Evolutionary conservation across 1,140 invertebrate genomes (phyloP).

Genomic region (Ceratitis capitata): DNA sequence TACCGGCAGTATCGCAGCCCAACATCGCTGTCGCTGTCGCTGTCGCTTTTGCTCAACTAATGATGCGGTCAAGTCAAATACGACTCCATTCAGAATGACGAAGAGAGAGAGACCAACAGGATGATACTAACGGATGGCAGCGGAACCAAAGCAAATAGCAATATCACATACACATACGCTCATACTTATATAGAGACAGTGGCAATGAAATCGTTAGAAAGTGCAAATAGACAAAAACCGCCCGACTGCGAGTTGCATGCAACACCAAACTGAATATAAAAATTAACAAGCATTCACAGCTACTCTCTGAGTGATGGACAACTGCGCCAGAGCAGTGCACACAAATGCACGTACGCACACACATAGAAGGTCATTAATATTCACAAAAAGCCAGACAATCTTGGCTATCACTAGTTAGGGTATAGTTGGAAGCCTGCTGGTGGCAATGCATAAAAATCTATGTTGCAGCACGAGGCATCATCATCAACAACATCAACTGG

Average conservation of each 20-base stretch:
- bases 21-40: too few species aligned
- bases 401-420: too few species aligned
- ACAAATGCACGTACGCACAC: too few species aligned
- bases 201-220: background rate
- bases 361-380: too few species aligned
- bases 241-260: background rate
- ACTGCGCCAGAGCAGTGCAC: too few species aligned
- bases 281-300: constrained; percentile 3
- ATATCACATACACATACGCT: too few species aligned
- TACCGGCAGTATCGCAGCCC: background rate
- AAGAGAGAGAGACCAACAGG: background rate
- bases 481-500: background rate
- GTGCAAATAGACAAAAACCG: background rate
- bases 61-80: background rate
- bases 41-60: background rate
- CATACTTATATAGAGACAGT: background rate
- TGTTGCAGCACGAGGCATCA: background rate
- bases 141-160: background rate
- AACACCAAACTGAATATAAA: background rate
- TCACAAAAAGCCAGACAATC: too few species aligned
- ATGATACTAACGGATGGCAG: background rate
- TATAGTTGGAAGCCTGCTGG: too few species aligned
- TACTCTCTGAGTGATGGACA: background rate
- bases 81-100: background rate
- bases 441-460: too few species aligned